phyloP scores from a whole-genome alignment of 2,797 vertebrate species.

The Hemibagrus guttatus region DNA sequence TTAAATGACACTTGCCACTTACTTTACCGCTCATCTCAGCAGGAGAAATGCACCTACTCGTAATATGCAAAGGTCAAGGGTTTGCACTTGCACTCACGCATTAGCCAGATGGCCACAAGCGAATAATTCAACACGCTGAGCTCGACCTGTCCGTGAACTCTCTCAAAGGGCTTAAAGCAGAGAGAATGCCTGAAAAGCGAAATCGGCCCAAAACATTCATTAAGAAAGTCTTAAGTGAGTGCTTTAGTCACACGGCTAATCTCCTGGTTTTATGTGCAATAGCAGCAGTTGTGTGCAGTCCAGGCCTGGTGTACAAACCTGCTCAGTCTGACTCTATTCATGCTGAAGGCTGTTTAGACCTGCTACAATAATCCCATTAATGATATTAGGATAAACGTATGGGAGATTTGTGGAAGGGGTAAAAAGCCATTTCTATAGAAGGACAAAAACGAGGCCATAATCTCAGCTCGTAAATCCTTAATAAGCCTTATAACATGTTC shows the following conservation, averaged over 20 bases:
- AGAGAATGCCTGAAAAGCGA: constrained; percentile 68
- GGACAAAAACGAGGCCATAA: background rate
- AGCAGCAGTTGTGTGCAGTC: background rate
- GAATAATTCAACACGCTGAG: constrained; percentile 45
- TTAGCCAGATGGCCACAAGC: constrained; percentile 46
- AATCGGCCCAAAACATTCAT: constrained; percentile 43
- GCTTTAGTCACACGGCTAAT: constrained; percentile 20
- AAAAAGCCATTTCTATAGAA: background rate
- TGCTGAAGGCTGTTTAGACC: background rate
- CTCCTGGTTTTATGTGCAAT: background rate
- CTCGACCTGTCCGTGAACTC: constrained; percentile 55
- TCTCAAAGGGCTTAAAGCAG: constrained; percentile 30
- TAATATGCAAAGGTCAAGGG: constrained; percentile 47
- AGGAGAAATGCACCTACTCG: constrained; percentile 54
- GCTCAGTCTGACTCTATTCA: background rate
- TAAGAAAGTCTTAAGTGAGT: constrained; percentile 29
- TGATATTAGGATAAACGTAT: background rate
- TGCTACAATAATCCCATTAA: constrained; percentile 4
- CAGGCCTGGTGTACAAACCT: background rate
- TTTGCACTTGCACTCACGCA: constrained; percentile 47
- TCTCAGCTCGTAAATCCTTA: background rate
- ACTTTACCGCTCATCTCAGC: constrained; percentile 57
- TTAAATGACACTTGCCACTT: constrained; percentile 57
- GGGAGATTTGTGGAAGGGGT: background rate
- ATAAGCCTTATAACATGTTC: background rate